Evolutionary conservation across 2,113 vertebrate genomes (phyloP), one percentile per base, ranked within the genome.

Genomic region (Peromyscus polionotus): DNA sequence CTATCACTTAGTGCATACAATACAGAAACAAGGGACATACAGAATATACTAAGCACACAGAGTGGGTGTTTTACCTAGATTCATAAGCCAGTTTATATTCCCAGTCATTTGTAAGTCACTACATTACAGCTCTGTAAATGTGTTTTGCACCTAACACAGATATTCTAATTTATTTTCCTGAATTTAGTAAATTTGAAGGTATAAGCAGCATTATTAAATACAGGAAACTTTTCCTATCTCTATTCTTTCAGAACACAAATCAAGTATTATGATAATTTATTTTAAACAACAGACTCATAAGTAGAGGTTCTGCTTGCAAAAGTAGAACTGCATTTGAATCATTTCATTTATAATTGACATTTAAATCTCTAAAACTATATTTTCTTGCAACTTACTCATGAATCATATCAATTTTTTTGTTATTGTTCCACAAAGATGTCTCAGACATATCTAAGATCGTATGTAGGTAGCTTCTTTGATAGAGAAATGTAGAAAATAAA

Each of bases 401-500:
- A 16, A 75, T 86, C 72, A 97, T 96, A 98, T 95, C 90, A 93
- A 95, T 31, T 70, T 86, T 97, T 95, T 94, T 54, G n/a, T 42
- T 42, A 9, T 39, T 42, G 39, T 96, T 97, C 97, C 97, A 87
- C 48, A 97, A 67, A 94, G 80, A 96, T 42, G 98, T 98, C 98
- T 98, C 94, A 96, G 97, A 97, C 97, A 97, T 90, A 91, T 0
- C 3, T 89, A 96, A 63, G 75, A 87, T 24, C 97, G 97, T 91
- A 89, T 96, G 97, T 91, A 89, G 95, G 97, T 87, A 93, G 96
- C 95, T 98, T 98, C 97, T 97, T 90, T 98, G 98, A 98, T 98
- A 98, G 95, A 96, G 96, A 98, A 98, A 98, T 96, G 98, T 97
- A 98, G 98, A 98, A 98, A 98, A 98, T 97, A 98, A 99, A 98